phyloP scores from a whole-genome alignment of 2,888 invertebrate species.

The Leptinotarsa tumamoca region DNA sequence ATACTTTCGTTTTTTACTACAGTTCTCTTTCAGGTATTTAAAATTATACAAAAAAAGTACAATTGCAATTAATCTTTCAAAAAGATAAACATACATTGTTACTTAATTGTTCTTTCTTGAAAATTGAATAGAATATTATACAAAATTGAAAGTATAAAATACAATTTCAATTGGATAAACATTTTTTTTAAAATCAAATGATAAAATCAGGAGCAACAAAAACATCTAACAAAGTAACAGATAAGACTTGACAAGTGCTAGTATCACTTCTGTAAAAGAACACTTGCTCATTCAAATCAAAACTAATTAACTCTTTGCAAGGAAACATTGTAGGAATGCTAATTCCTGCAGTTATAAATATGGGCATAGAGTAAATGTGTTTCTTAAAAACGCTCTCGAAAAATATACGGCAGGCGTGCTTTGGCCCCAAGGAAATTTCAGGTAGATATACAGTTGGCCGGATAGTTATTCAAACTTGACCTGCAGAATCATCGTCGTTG shows the following conservation, averaged over 20 bases:
- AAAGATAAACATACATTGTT: background rate
- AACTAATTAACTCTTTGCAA: background rate
- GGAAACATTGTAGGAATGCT: background rate
- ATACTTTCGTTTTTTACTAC: constrained; percentile 17
- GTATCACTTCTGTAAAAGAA: no score
- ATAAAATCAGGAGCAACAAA: no score
- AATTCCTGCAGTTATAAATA: background rate
- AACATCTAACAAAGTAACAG: no score
- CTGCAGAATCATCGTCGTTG: constrained; percentile 31
- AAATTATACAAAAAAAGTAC: background rate
- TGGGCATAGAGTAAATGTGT: background rate
- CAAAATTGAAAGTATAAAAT: no score
- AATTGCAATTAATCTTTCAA: background rate
- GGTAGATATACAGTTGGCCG: constrained; percentile 40
- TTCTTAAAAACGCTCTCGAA: constrained; percentile 26
- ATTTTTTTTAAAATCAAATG: no score
- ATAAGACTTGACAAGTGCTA: no score
- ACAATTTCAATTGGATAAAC: no score
- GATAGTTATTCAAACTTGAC: constrained; percentile 28
- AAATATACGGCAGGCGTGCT: constrained; percentile 20
- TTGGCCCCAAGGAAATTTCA: constrained; percentile 29
- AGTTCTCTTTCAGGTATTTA: constrained; percentile 31
- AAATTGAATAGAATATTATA: no score
- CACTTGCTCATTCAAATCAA: no score
- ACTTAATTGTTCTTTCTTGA: no score